These are phyloP conservation scores for Coelinius sp. DNA, from an alignment of 2,888 invertebrate species.

Conservation along the genomic window DNA sequence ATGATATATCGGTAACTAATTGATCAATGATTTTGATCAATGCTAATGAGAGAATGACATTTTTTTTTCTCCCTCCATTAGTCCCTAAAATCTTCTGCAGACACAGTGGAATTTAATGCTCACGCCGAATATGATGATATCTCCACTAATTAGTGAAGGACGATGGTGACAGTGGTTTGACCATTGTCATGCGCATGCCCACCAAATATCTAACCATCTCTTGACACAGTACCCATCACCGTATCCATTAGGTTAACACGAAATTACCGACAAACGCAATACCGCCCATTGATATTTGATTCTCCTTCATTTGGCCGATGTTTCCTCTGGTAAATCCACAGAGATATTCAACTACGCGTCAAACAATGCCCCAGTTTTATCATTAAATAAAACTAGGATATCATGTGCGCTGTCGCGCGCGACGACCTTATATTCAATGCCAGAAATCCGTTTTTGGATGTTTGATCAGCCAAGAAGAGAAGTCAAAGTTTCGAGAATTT, in stretches of 20 bases:
- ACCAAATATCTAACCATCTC: not conserved
- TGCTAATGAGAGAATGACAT: no score
- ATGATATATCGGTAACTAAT: not conserved
- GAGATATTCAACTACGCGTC: not conserved
- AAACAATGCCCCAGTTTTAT: not conserved
- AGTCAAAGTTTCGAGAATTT: no score
- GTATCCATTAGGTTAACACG: not conserved
- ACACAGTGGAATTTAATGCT: not conserved
- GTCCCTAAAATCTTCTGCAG: no score
- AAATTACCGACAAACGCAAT: not conserved
- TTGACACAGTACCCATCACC: not conserved
- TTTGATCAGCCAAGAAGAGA: no score
- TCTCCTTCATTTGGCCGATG: not conserved
- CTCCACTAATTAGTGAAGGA: not conserved
- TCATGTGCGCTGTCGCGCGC: no score
- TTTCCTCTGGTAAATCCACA: not conserved
- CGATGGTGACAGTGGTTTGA: not conserved
- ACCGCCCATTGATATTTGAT: conserved; percentile 1
- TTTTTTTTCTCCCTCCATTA: no score
- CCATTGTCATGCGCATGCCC: not conserved
- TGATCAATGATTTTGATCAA: no score
- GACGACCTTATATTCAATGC: no score
- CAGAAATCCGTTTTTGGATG: no score
- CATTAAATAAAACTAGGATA: not conserved
- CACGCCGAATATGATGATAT: not conserved